Evolutionary conservation across 1,140 invertebrate genomes (phyloP).

Genomic region (Drosophila saltans): DNA sequence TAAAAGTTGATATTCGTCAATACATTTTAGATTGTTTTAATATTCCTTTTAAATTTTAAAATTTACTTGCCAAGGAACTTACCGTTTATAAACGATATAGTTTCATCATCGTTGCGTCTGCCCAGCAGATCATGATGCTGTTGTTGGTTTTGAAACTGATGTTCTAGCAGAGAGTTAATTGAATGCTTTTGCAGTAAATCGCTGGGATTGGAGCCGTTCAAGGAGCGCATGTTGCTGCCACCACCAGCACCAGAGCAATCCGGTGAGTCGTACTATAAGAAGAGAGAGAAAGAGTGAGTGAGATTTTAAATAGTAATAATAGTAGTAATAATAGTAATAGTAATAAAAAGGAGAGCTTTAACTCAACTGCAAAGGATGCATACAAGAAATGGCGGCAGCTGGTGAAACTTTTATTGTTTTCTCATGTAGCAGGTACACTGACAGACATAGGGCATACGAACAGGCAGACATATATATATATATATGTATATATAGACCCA

Average conservation of each 20-base stretch:
- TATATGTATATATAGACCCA: background rate
- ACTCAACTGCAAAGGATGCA: slow-evolving; percentile 16
- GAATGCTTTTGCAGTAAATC: slow-evolving; percentile 84
- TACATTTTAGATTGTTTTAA: no score
- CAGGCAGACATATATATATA: background rate
- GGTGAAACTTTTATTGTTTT: slow-evolving; percentile 52
- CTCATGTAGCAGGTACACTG: slow-evolving; percentile 16
- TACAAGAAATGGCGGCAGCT: slow-evolving; percentile 15
- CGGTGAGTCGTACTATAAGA: slow-evolving; percentile 67
- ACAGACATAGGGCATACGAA: background rate
- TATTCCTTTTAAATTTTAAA: no score
- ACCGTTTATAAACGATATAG: slow-evolving; percentile 77
- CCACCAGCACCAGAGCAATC: slow-evolving; percentile 55
- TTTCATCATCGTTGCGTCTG: slow-evolving; percentile 60
- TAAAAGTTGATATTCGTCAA: no score
- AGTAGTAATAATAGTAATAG: slow-evolving; percentile 34
- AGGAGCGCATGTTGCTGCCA: slow-evolving; percentile 66
- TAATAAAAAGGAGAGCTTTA: slow-evolving; percentile 43
- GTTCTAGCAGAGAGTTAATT: slow-evolving; percentile 84
- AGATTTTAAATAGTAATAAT: slow-evolving; percentile 48
- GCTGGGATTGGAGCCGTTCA: slow-evolving; percentile 60
- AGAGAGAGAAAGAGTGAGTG: background rate
- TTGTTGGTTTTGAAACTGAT: slow-evolving; percentile 59
- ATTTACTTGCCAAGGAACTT: slow-evolving; percentile 6
- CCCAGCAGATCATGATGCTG: slow-evolving; percentile 50